Evolutionary conservation across 2,888 invertebrate genomes (phyloP), one percentile per base, ranked within the genome.

Genomic region (Dilophus febrilis): DNA sequence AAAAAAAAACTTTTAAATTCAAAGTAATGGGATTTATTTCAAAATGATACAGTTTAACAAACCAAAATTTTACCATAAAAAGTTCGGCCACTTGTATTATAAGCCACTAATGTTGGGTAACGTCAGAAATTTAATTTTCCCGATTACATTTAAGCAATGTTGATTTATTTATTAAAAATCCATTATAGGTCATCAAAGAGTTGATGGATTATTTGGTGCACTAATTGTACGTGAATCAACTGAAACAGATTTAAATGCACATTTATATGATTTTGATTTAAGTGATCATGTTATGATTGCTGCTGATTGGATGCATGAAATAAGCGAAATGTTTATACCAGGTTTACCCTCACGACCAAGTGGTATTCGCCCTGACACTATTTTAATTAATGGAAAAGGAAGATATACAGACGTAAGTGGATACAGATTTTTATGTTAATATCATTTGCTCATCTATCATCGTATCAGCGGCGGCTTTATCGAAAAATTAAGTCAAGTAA

Each of bases 201-300:
- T 78, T 2, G 86, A 87, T 48, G 87, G 87, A 0, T 72, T 77
- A 0, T 83, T 77, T 42, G 86, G 87, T 0, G 66, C 78, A 0
- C 64, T 86, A 40, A 71, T 85, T 40, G 73, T 87, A 5, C 70
- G 79, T 22, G 68, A 71, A 37, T 73, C 79, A 0, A 66, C 67
- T 39, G 66, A 69, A 1, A 57, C 64, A 7, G 72, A 80, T 42
- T 67, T 70, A 0, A 74, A 77, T 47, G 58, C 61, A 1, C 54
- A 63, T 4, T 56, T 76, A 2, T 88, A 84, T 58, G 86, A 88
- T 52, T 69, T 69, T 49, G 88, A 88, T 54, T 65, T 66, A 26
- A 57, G 59, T 2, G 73, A 77, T 36, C 84, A 87, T 60, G 67
- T 72, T 3, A 71, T 88, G 51, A 58, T 73, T 18, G 66, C 86